Base-by-base conservation (phyloP, 2,113 vertebrate genomes). In the Theristicus caerulescens region DNA sequence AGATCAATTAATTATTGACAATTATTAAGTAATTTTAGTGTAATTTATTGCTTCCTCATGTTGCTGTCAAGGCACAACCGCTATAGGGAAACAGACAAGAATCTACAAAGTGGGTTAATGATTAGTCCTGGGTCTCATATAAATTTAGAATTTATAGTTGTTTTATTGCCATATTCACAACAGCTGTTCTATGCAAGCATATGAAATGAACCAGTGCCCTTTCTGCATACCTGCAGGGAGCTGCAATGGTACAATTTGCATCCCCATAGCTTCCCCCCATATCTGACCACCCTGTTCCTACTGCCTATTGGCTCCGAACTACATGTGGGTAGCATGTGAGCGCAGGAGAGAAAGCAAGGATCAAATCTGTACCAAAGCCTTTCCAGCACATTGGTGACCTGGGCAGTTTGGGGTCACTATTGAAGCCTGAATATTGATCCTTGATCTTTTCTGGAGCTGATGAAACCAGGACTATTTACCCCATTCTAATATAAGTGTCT, bases 1-100 rank as follows among this genome's bases (percentile, higher is more conserved):
- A 46, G 13, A 88, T 94, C 88, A 58, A 90, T 93, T 95, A 78
- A 91, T 95, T 91, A 86, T 87, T 88, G 91, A 83, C 51, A 88
- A 77, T 76, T 82, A 93, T 34, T 61, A 73, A 61, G 44, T 52
- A 27, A 69, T 92, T 94, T 76, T 40, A 76, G 9, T 51, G 14
- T 10, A 40, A 89, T 66, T 86, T 95, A 93, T 78, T 71, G 8
- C 38, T 97, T 84, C 77, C 67, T 83, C 31, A 4, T 13, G 2
- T n/a, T 26, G 72, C 55, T 70, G 55, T 84, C 77, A 76, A 93
- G 42, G 29, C 42, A 79, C 14, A 58, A 16, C 52, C 2, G 3
- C 32, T 79, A 22, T 0, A 67, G 72, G 20, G 32, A 86, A 84
- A 6, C 17, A 62, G 38, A 27, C 11, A 55, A 69, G 40, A 32